Conservation (phyloP, 2,797 vertebrate genomes). For the Glyptemys insculpta region DNA sequence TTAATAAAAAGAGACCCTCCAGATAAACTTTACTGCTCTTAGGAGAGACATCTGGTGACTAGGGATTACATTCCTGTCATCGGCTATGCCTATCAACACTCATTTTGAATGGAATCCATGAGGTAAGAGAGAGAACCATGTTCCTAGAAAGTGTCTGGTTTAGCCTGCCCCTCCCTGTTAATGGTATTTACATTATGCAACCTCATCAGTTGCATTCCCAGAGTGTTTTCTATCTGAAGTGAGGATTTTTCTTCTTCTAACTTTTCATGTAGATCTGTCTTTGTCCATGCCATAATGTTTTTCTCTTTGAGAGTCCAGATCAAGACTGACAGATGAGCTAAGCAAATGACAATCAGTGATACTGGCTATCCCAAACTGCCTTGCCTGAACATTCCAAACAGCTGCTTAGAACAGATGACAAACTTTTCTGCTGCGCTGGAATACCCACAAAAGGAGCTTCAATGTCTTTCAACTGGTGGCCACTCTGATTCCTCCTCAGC, state of each 20-base stretch:
- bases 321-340: constrained; percentile 28
- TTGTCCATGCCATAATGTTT: background rate
- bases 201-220: background rate
- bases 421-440: background rate
- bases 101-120: background rate
- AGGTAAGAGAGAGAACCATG: background rate
- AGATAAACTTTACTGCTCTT: constrained; percentile 26
- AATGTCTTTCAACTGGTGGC: constrained; percentile 24
- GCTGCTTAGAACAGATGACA: constrained; percentile 31
- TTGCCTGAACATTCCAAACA: constrained; percentile 32
- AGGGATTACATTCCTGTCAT: constrained; percentile 30
- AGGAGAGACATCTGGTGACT: constrained; percentile 22
- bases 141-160: constrained; percentile 7
- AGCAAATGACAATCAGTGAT: constrained; percentile 40
- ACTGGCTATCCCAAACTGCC: constrained; percentile 24
- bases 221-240: background rate
- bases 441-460: rapidly evolving
- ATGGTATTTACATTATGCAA: constrained; percentile 5
- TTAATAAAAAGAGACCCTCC: constrained; percentile 29
- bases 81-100: background rate
- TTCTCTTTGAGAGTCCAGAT: background rate
- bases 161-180: constrained; percentile 43
- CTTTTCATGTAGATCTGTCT: background rate
- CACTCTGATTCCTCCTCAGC: constrained; percentile 12
- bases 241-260: background rate